These are phyloP conservation scores for Leptinotarsa tumamoca DNA, from an alignment of 2,888 invertebrate species.

Conservation along the genomic window DNA sequence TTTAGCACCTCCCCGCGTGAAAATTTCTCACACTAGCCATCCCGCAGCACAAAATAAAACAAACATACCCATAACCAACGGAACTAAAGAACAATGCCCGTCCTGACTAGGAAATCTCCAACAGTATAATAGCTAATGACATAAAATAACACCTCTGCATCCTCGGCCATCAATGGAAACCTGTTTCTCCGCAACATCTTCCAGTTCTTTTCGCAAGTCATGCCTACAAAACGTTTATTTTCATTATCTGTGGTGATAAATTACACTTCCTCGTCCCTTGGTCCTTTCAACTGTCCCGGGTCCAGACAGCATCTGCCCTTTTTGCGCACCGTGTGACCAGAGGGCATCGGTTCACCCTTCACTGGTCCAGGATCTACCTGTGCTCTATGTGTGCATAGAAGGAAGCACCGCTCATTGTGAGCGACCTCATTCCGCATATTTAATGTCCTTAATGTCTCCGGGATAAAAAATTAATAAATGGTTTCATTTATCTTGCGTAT, in stretches of 20 bases:
- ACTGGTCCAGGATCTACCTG: slow-evolving; percentile 38
- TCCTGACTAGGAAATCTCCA: slow-evolving; percentile 45
- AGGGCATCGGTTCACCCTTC: slow-evolving; percentile 46
- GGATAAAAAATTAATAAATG: slow-evolving; percentile 47
- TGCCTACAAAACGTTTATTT: slow-evolving; percentile 53
- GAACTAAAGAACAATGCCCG: slow-evolving; percentile 49
- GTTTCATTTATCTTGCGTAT: slow-evolving; percentile 49
- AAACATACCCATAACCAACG: slow-evolving; percentile 50
- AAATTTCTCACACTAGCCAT: slow-evolving; percentile 34
- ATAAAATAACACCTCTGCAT: slow-evolving; percentile 47
- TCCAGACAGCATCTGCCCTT: slow-evolving; percentile 57
- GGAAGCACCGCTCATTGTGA: slow-evolving; percentile 41
- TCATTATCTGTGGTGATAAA: slow-evolving; percentile 49
- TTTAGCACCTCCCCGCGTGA: slow-evolving; percentile 12
- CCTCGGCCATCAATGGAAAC: slow-evolving; percentile 50
- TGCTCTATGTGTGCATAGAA: slow-evolving; percentile 23
- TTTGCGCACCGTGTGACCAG: slow-evolving; percentile 58
- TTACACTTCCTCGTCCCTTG: slow-evolving; percentile 45
- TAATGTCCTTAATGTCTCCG: slow-evolving; percentile 23
- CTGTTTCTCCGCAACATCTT: slow-evolving; percentile 49
- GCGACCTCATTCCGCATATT: slow-evolving; percentile 39
- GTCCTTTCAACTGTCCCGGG: slow-evolving; percentile 45
- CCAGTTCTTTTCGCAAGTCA: slow-evolving; percentile 52
- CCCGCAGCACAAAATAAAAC: slow-evolving; percentile 41
- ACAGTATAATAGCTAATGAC: slow-evolving; percentile 47